Evolutionary conservation across 2,888 invertebrate genomes (phyloP), one percentile per base, ranked within the genome.

Genomic region (Auanema freiburgensis): DNA sequence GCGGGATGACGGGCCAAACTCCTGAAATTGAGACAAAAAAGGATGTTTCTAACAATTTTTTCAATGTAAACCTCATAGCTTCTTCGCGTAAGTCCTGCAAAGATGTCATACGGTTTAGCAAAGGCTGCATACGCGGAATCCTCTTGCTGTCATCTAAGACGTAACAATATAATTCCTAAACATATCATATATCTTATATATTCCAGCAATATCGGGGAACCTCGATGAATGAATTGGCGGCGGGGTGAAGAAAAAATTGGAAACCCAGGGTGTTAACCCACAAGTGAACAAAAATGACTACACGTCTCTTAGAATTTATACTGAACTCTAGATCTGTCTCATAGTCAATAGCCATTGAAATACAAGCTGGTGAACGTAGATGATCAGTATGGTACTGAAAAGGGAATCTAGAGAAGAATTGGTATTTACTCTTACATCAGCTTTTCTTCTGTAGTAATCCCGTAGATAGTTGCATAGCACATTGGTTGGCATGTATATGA

Each of bases 401-500:
- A 57, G 16, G 1, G 4, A 23, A 23, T 12, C 12, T 12, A 18
- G n/a, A n/a, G n/a, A n/a, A n/a, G n/a, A 24, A 23, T 3, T 23
- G 53, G n/a, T 10, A 52, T 53, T 53, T 53, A 3, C 16, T 25
- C 74, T 54, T 14, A 74, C 74, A 54, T 62, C 52, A 23, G 65
- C 63, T 12, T 68, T 65, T 33, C 76, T 60, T 23, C 60, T 65
- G 63, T 83, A 84, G 64, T 84, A 84, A 41, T 63, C 59, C 58
- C 79, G 83, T 14, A 84, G 72, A 49, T 72, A 72, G 52, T 82
- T 80, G 79, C 91, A 89, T 70, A 92, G 86, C 76, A 90, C 89
- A 77, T 89, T 89, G 63, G 89, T 89, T 1, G 91, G 90, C 88
- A 92, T 89, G 85, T 91, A 92, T 54, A 91, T 90, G 76, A 90